Conservation (phyloP, 2,888 invertebrate species). For the Plusia festucae region DNA sequence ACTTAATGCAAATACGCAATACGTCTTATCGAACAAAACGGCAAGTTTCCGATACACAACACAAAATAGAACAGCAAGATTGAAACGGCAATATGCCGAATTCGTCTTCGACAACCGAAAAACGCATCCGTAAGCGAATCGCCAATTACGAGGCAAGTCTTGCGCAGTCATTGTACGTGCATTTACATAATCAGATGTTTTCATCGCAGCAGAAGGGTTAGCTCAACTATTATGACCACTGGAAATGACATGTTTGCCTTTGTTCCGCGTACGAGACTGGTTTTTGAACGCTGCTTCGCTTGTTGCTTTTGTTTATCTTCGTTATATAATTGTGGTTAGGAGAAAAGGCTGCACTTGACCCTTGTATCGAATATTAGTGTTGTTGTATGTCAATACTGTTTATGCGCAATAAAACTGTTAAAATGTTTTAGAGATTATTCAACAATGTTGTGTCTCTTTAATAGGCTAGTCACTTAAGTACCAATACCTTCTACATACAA, state of each 20-base stretch:
- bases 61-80: conserved; percentile 13
- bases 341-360: neutral
- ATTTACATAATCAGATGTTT: conserved; percentile 60
- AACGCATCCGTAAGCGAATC: conserved; percentile 41
- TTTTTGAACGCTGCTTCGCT: conserved; percentile 16
- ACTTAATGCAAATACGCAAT: conserved; percentile 10
- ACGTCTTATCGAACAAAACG: conserved; percentile 28
- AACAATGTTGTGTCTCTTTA: neutral
- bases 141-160: conserved; percentile 57
- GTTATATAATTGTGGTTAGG: neutral
- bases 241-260: conserved; percentile 53
- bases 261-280: conserved; percentile 36
- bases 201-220: conserved; percentile 50
- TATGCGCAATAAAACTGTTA: too few species aligned
- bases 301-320: conserved; percentile 16
- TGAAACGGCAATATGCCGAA: conserved; percentile 14
- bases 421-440: neutral
- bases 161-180: conserved; percentile 58
- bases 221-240: conserved; percentile 48
- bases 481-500: neutral
- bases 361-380: neutral
- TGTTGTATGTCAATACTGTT: neutral
- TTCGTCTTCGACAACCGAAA: conserved; percentile 25
- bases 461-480: neutral
- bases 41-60: conserved; percentile 14